These are phyloP conservation scores for Diachrysia chrysitis DNA, from an alignment of 2,888 invertebrate species.

Conservation along the genomic window DNA sequence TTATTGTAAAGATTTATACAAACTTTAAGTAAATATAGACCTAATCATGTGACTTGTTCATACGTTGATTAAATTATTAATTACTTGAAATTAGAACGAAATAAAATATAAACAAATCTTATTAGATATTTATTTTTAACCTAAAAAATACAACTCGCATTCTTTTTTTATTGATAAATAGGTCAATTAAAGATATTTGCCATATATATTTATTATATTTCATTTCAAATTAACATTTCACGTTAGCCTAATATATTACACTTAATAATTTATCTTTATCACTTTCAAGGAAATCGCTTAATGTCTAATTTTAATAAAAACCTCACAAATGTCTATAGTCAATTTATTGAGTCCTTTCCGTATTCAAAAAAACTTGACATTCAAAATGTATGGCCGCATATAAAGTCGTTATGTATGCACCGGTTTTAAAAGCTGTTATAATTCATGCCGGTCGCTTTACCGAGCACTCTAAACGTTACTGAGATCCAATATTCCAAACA, in stretches of 20 bases:
- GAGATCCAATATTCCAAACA: slow-evolving; percentile 6
- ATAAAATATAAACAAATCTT: neutral
- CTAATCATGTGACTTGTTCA: neutral
- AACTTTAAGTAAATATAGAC: neutral
- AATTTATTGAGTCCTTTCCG: slow-evolving; percentile 32
- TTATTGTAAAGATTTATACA: neutral
- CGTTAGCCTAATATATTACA: neutral
- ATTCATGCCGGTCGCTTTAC: slow-evolving; percentile 9
- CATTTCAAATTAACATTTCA: too few relatives aligned
- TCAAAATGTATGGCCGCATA: slow-evolving; percentile 15
- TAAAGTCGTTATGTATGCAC: slow-evolving; percentile 7
- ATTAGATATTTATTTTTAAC: neutral
- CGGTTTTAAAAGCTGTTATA: slow-evolving; percentile 5
- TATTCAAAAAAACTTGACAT: slow-evolving; percentile 36
- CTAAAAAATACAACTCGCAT: neutral
- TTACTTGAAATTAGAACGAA: neutral
- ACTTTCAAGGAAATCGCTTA: slow-evolving; percentile 7
- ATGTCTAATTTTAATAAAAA: slow-evolving; percentile 8
- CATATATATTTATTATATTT: too few relatives aligned
- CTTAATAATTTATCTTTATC: neutral
- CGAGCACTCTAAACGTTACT: slow-evolving; percentile 10
- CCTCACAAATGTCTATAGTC: slow-evolving; percentile 2
- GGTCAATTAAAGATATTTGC: too few relatives aligned
- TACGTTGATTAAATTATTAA: neutral
- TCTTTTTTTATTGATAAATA: neutral